phyloP scores from a whole-genome alignment of 2,113 vertebrate species.

The Pithys albifrons region DNA sequence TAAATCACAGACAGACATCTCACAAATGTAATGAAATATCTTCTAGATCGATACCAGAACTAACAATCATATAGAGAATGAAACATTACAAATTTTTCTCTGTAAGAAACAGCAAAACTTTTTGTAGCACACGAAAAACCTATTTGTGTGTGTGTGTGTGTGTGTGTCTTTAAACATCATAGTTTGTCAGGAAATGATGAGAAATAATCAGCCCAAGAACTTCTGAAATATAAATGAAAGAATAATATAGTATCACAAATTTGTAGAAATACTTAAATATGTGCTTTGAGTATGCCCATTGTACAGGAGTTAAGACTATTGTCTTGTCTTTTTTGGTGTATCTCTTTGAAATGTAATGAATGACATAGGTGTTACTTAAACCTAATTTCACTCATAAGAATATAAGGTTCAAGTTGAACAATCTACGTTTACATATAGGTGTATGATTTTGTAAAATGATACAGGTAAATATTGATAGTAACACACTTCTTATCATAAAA shows the following conservation, averaged over 20 bases:
- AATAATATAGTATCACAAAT: neutral
- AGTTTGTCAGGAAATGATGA: neutral
- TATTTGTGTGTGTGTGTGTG: neutral
- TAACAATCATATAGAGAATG: neutral
- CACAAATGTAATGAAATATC: neutral
- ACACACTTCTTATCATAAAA: neutral
- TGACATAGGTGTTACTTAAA: neutral
- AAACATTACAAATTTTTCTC: neutral
- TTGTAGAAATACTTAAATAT: neutral
- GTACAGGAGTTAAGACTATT: neutral
- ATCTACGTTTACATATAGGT: rapidly evolving
- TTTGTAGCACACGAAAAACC: neutral
- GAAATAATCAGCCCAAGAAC: neutral
- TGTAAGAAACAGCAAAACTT: neutral
- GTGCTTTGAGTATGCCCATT: rapidly evolving
- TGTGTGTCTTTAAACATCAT: neutral
- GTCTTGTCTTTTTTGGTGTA: neutral
- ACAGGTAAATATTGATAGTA: neutral
- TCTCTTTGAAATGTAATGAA: neutral
- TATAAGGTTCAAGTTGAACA: neutral
- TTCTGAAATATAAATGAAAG: neutral
- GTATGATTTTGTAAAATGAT: neutral
- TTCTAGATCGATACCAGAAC: neutral
- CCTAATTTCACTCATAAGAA: neutral
- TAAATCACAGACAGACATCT: neutral